Base-by-base conservation (phyloP, 2,113 vertebrate genomes). In the Rhinoderma darwinii region DNA sequence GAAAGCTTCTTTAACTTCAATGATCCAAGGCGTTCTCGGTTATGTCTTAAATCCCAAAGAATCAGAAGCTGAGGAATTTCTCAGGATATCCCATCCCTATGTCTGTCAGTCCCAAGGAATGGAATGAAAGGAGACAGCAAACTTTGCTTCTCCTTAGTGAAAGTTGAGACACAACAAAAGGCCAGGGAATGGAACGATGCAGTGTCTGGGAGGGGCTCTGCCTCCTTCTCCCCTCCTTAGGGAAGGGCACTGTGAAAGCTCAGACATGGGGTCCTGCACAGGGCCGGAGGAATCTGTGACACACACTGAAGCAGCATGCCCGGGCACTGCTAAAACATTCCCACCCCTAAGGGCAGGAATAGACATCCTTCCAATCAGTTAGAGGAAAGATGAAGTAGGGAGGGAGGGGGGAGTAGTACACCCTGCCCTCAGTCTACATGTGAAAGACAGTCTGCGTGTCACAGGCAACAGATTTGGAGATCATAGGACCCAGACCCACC, bases 141-240 rank as follows among this genome's bases (percentile, higher is more conserved):
- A 82, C 77, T 87, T 87, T 41, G 70, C 79, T 73, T 44, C 78
- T 82, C 11, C 79, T 87, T 32, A 87, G 79, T 63, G 79, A 87
- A 87, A 87, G 86, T 87, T 87, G 86, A 87, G 79, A 74, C 79
- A 87, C 86, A 87, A 87, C 86, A 87, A 87, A 87, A 82, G 86
- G 86, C 86, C 86, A 47, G 86, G 79, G 86, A 74, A 61, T 70
- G 86, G 68, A 75, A 82, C 56, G 77, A 82, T 75, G 79, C 43
- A 39, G 68, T 82, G 78, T 22, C 79, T 61, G 86, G 86, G 86
- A 87, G 86, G 86, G 86, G 79, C 79, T 63, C 78, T 50, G 41
- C 54, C 63, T 80, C 63, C 72, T 70, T 74, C 70, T 82, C 54
- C 54, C 86, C 86, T 87, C 68, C 86, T 82, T 82, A 75, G 78